Base-by-base conservation (phyloP, 2,113 vertebrate genomes). In the Rissa tridactyla region DNA sequence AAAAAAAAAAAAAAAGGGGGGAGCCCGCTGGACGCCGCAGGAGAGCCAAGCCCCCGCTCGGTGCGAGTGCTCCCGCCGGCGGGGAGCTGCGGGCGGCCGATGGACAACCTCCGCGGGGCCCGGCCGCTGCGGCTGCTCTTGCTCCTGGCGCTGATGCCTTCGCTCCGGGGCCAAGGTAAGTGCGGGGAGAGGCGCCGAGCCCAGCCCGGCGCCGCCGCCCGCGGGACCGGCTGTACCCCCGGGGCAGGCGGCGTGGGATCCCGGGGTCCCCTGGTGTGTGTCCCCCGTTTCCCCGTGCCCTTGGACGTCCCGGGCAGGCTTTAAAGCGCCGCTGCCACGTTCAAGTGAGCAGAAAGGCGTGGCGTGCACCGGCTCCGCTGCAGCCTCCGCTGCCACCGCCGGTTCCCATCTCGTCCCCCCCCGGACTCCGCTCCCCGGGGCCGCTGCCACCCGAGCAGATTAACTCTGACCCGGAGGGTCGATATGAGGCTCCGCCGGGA, bases 81-180 rank as follows among this genome's bases (percentile, higher is more conserved):
- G 77, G 36, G 82, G 78, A 71, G 42, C 62, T 76, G 78, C 83
- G 11, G 44, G 49, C 42, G 13, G 76, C 77, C 77, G 60, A 97
- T 97, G 97, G 97, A 95, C 44, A 38, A 13, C 11, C 90, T 51
- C 77, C 10, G 90, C 64, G 55, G 83, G 83, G 61, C 84, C 86
- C 80, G 85, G 89, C 80, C 65, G 40, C 86, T 94, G 83, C 88
- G 47, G 64, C 97, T 92, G 72, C 92, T 96, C 30, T 30, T 95
- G 20, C 52, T 89, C 18, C 83, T 94, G 78, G 58, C 81, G 32
- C 57, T 92, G 86, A 6, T 82, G 61, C 93, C 88, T 36, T 54
- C 49, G 46, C 94, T 92, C 10, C 79, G 82, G 75, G 90, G 79
- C 70, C 80, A 86, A 96, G 97, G 97, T 95, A 61, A 86, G 69